phyloP scores from a whole-genome alignment of 2,113 vertebrate species.

The Cygnus buccinator region DNA sequence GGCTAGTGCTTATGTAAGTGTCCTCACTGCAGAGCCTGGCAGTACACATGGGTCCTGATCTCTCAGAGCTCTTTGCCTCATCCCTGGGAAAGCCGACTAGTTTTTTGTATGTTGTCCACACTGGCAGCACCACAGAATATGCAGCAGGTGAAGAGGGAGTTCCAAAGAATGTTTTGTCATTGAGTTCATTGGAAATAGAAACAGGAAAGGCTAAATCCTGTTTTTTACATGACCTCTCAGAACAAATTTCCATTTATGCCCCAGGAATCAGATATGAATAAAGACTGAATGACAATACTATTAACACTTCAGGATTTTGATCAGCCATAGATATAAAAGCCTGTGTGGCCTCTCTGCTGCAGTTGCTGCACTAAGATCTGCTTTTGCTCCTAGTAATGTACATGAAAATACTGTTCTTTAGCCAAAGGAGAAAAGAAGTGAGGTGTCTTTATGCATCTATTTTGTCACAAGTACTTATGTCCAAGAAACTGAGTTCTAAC shows the following conservation, averaged over 20 bases:
- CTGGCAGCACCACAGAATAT: background rate
- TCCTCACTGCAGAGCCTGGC: background rate
- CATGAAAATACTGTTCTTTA: background rate
- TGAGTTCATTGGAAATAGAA: background rate
- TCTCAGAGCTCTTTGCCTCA: background rate
- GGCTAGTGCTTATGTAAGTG: background rate
- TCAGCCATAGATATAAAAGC: background rate
- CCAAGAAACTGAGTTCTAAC: background rate
- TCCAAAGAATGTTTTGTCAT: background rate
- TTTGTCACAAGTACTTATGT: background rate
- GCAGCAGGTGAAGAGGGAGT: background rate
- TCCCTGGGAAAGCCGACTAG: background rate
- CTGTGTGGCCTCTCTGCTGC: background rate
- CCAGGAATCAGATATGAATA: background rate
- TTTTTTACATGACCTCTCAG: background rate
- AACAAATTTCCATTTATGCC: background rate
- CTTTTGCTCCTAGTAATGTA: background rate
- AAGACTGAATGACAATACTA: background rate
- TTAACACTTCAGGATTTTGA: background rate
- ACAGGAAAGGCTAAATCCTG: background rate
- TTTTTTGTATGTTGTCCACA: accelerated
- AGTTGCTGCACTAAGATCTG: background rate
- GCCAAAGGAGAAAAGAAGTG: background rate
- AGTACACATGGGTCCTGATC: accelerated
- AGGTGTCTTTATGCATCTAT: background rate